These are phyloP conservation scores for Typhlichthys eigenmanni DNA, from an alignment of 2,797 vertebrate species.

Conservation along the genomic window DNA sequence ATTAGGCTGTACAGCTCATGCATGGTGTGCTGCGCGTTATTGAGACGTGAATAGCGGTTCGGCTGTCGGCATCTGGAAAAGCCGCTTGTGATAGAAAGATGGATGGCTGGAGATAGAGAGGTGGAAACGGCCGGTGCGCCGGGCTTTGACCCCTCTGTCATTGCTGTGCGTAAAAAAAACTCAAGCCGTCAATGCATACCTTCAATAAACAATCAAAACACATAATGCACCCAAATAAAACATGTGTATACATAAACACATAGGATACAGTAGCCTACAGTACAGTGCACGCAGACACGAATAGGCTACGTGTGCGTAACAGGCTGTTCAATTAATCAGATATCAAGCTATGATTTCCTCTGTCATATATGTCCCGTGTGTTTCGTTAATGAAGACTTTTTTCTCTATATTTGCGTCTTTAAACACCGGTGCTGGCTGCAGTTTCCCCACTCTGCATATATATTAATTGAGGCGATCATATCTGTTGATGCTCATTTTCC, in stretches of 20 bases:
- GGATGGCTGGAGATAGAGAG: constrained; percentile 67
- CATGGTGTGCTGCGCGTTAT: constrained; percentile 63
- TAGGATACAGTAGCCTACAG: constrained; percentile 11
- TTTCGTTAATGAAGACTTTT: constrained; percentile 57
- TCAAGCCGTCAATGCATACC: constrained; percentile 49
- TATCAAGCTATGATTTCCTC: constrained; percentile 47
- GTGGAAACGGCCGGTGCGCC: constrained; percentile 69
- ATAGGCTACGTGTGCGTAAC: constrained; percentile 34
- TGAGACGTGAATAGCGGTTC: constrained; percentile 64
- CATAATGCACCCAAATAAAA: not conserved
- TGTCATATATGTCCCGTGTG: constrained; percentile 44
- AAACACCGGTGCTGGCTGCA: constrained; percentile 52
- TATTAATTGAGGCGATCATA: constrained; percentile 73
- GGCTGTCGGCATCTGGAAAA: constrained; percentile 69
- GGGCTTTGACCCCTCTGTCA: constrained; percentile 87
- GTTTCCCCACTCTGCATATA: constrained; percentile 67
- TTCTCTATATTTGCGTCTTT: constrained; percentile 51
- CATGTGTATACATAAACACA: not conserved
- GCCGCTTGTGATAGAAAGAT: constrained; percentile 63
- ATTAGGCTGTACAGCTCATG: constrained; percentile 60
- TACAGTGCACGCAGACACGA: constrained; percentile 13
- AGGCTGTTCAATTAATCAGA: constrained; percentile 66
- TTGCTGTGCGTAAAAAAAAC: constrained; percentile 78
- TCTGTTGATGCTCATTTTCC: constrained; percentile 74
- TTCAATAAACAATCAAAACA: constrained; percentile 39